These are phyloP conservation scores for Lithobates sylvaticus DNA, from an alignment of 2,797 vertebrate genomes.

Conservation along the genomic window DNA sequence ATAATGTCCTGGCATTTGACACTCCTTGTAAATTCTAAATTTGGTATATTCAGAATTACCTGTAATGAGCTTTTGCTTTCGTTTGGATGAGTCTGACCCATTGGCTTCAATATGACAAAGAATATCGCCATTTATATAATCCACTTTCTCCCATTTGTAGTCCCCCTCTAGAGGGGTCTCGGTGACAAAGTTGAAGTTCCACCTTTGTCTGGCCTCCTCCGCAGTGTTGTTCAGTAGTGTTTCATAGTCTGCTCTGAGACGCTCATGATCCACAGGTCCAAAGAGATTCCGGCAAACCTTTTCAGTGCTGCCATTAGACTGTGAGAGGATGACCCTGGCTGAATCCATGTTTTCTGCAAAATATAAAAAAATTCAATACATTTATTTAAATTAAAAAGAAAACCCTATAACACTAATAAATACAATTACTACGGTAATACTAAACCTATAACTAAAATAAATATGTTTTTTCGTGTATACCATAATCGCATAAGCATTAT, in stretches of 20 bases:
- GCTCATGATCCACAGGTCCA: slow-evolving; percentile 84
- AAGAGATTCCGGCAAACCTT: slow-evolving; percentile 84
- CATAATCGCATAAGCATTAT: not conserved
- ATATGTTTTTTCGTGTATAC: no score
- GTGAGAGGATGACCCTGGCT: slow-evolving; percentile 65
- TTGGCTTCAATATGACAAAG: not conserved
- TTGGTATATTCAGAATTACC: slow-evolving; percentile 68
- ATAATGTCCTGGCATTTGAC: not conserved
- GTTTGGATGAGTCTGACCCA: slow-evolving; percentile 54
- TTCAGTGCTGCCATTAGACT: slow-evolving; percentile 64
- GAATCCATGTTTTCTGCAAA: slow-evolving; percentile 75
- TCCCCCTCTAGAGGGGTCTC: slow-evolving; percentile 84
- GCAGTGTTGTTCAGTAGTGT: slow-evolving; percentile 73
- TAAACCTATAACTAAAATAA: no score
- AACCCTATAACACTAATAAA: no score
- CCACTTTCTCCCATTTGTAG: slow-evolving; percentile 85
- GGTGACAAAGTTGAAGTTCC: slow-evolving; percentile 88
- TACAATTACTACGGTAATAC: no score
- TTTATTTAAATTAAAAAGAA: not conserved
- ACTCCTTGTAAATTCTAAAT: not conserved
- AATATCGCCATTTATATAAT: not conserved
- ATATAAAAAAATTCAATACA: not conserved
- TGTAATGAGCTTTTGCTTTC: slow-evolving; percentile 89
- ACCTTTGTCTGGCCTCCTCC: slow-evolving; percentile 83
- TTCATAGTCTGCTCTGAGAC: slow-evolving; percentile 81